These are phyloP conservation scores for Catocala sponsa DNA, from an alignment of 2,888 invertebrate genomes.

Conservation along the genomic window DNA sequence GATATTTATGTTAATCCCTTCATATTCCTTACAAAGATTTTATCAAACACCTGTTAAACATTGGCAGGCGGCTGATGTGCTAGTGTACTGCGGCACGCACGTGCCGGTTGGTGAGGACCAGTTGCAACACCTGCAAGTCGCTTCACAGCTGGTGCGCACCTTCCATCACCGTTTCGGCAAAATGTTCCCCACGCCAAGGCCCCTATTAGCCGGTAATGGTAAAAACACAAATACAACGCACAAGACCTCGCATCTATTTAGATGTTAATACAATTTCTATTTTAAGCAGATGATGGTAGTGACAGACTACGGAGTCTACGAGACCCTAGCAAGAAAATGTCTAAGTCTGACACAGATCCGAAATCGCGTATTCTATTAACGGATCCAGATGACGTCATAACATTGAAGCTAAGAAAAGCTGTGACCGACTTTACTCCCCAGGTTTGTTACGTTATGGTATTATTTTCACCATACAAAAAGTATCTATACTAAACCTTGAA, in stretches of 20 bases:
- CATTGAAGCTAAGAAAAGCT: slow-evolving; percentile 92
- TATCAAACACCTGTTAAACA: no score
- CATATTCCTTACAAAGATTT: no score
- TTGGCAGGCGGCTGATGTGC: slow-evolving; percentile 61
- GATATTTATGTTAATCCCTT: no score
- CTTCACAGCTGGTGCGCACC: slow-evolving; percentile 88
- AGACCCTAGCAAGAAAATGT: slow-evolving; percentile 98
- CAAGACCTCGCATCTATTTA: no score
- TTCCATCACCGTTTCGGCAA: slow-evolving; percentile 94
- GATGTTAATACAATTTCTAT: no score
- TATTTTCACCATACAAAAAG: no score
- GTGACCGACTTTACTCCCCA: slow-evolving; percentile 96
- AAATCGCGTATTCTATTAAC: slow-evolving; percentile 93
- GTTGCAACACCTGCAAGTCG: slow-evolving; percentile 51
- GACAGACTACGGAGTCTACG: slow-evolving; percentile 94
- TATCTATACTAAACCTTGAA: no score
- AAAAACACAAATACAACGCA: no score
- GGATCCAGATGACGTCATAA: slow-evolving; percentile 86
- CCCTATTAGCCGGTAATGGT: slow-evolving; percentile 42
- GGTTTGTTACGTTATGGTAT: slow-evolving; percentile 55
- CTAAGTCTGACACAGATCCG: slow-evolving; percentile 95
- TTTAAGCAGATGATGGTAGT: slow-evolving; percentile 76
- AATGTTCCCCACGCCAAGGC: slow-evolving; percentile 92
- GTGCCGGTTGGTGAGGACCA: slow-evolving; percentile 66
- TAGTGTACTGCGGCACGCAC: slow-evolving; percentile 95